Conservation (phyloP, 2,113 vertebrate genomes). For the Lycocorax pyrrhopterus region DNA sequence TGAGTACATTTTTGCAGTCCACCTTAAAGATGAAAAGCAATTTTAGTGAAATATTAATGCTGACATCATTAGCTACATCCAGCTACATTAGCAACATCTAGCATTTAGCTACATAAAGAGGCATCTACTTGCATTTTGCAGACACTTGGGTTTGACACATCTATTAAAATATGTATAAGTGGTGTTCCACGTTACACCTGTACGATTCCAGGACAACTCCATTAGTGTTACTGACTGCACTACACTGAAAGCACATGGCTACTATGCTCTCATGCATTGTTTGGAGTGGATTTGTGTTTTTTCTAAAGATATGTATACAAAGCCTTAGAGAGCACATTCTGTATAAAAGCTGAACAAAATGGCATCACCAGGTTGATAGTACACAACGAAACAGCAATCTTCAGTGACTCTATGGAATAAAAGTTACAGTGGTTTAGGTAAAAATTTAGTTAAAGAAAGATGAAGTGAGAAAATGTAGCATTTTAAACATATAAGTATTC, state of each 20-base stretch:
- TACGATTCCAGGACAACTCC: background rate
- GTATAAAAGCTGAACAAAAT: background rate
- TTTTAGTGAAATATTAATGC: conserved; percentile 10
- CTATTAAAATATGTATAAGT: background rate
- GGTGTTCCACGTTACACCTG: background rate
- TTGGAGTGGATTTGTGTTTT: background rate
- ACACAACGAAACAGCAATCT: background rate
- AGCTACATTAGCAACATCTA: background rate
- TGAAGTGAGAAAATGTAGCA: background rate
- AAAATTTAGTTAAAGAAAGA: background rate
- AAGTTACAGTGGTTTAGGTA: background rate
- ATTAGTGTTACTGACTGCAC: background rate
- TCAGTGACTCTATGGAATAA: background rate
- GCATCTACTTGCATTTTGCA: background rate
- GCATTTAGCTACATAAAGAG: background rate
- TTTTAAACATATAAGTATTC: background rate
- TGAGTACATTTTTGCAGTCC: background rate
- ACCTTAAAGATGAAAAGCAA: background rate
- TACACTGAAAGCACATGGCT: background rate
- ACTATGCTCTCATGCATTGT: background rate
- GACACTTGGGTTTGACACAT: background rate
- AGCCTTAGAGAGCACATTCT: background rate
- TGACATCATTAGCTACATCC: background rate
- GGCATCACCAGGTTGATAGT: background rate
- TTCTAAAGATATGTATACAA: background rate